Evolutionary conservation across 2,113 vertebrate genomes (phyloP), one percentile per base, ranked within the genome.

Genomic region (Podiceps cristatus): DNA sequence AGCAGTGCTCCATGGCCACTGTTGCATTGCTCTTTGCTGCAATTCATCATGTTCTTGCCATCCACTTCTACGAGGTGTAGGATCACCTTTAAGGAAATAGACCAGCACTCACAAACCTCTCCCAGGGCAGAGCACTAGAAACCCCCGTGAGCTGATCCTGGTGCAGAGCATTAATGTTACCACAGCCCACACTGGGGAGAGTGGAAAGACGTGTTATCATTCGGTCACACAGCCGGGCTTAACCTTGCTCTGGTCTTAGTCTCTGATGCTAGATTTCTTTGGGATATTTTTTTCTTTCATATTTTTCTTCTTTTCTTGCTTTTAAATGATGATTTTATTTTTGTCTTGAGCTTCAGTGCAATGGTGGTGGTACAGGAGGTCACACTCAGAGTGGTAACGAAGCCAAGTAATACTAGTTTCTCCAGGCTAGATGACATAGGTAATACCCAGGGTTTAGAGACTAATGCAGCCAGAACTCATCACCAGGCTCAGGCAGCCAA

Each of bases 241-340:
- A 7, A 10, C 29, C 10, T 19, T 16, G 5, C 18, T 27, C 40
- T 10, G 60, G 5, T 37, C 29, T 35, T 10, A 11, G 22, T 25
- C 18, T 16, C 10, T 27, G 12, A 2, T 19, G 23, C 9, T 42
- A 2, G 12, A 7, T 49, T 44, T 71, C 37, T 55, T 35, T 7
- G 12, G 42, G 23, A 67, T 6, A 0, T 10, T 35, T 56, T 33
- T 71, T 3, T 2, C 18, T 67, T 40, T 11, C 0, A 0, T 10
- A 7, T 20, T 11, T 58, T 56, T 33, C 5, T 33, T 59, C 10
- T 35, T 20, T 64, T 25, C 17, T 23, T 40, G 16, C n/a, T 84
- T 35, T 44, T 19, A 68, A 27, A 24, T 23, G 1, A 9, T n/a
- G 13, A 17, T 69, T 52, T 79, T 22, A n/a, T 13, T 76, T 52